Percentiles rank a stretch among this genome's conserved stretches.
phyloP scores from a whole-genome alignment of 2,113 vertebrate genomes.

The Embiotoca jacksoni region DNA sequence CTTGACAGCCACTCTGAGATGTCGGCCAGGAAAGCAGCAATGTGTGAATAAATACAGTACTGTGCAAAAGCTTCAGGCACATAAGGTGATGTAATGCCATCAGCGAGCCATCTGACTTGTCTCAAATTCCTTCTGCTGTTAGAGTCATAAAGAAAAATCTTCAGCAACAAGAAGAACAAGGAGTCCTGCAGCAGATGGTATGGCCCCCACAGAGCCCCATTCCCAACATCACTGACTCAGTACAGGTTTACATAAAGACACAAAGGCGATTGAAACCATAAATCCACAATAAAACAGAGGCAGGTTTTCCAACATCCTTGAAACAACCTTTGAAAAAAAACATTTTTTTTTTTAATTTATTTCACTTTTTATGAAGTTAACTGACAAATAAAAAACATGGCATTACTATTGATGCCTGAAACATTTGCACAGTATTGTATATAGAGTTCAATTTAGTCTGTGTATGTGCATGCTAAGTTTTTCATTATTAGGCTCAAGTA shows the following conservation, averaged over 20 bases:
- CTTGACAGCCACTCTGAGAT: background rate
- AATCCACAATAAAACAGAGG: background rate
- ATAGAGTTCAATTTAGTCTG: slow-evolving; percentile 13
- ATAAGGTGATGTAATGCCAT: background rate
- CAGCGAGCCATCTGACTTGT: background rate
- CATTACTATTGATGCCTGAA: background rate
- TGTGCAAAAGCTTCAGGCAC: background rate
- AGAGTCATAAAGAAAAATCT: background rate
- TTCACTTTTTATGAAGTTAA: background rate
- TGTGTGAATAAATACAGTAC: too few species aligned
- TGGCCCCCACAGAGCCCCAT: background rate
- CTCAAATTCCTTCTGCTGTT: background rate
- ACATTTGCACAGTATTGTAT: background rate
- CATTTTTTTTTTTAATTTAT: background rate
- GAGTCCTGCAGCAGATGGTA: background rate
- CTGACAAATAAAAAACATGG: background rate
- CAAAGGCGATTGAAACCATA: background rate
- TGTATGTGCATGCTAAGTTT: background rate
- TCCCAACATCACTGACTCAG: background rate
- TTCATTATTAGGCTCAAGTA: background rate
- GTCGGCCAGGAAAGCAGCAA: background rate
- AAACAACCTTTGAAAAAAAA: background rate
- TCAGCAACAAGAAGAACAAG: background rate
- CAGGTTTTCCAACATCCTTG: background rate
- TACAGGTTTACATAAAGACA: too few species aligned